These are phyloP conservation scores for Acanthisitta chloris DNA, from an alignment of 2,113 vertebrate genomes.

Conservation along the genomic window DNA sequence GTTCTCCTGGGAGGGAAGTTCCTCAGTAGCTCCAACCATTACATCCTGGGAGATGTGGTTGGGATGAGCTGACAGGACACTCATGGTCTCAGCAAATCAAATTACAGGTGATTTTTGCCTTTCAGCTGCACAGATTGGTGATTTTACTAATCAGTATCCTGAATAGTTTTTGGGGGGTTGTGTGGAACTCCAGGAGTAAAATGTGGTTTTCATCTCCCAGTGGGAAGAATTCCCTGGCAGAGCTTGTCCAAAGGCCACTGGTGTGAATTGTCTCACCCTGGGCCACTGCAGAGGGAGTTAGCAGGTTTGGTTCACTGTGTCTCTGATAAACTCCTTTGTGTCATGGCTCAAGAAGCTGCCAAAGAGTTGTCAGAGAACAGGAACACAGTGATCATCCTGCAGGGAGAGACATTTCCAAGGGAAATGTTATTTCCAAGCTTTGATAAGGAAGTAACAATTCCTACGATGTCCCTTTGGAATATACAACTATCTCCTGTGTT, in stretches of 20 bases:
- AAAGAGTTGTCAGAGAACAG: too few relatives aligned
- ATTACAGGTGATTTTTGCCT: background rate
- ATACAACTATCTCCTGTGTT: background rate
- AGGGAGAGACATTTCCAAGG: too few relatives aligned
- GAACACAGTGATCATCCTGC: too few relatives aligned
- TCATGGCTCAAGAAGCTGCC: too few relatives aligned
- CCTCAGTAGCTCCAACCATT: background rate
- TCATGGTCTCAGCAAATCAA: background rate
- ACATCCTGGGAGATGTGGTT: background rate
- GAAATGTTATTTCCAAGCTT: too few relatives aligned
- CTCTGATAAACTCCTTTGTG: background rate
- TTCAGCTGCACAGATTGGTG: background rate
- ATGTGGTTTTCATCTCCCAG: background rate
- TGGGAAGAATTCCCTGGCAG: slow-evolving; percentile 19
- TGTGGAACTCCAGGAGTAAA: background rate
- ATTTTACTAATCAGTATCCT: background rate
- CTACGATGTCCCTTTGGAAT: background rate
- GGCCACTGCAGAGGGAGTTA: background rate
- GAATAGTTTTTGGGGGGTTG: background rate
- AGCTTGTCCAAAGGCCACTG: background rate
- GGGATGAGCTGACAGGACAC: background rate
- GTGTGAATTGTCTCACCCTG: background rate
- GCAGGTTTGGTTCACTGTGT: background rate
- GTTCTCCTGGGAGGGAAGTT: background rate
- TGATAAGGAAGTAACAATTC: background rate